Evolutionary conservation across 35 echinoderm and acorn worm genomes (phyloP), one percentile per base, ranked within the genome.

Genomic region (Apostichopus japonicus): DNA sequence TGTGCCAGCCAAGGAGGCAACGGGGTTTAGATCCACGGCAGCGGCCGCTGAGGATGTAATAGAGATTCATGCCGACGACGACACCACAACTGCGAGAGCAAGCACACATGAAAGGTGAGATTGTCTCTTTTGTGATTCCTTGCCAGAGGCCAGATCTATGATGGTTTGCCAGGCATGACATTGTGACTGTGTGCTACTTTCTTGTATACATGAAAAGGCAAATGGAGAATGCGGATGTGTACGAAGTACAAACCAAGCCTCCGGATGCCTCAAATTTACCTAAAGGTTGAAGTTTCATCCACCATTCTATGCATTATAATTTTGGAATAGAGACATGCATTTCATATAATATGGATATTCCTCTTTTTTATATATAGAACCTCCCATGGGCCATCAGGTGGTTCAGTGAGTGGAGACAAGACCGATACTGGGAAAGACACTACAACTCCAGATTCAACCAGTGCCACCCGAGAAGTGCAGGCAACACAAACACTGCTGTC

Each of bases 51-150:
- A 44, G 33, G 33, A 44, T 44, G 33, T 44, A 44, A 44, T 44
- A 44, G 33, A 75, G 71, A 75, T 75, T 75, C 15, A 75, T 75
- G 71, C 22, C 22, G 71, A 75, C 4, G 71, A 75, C 22, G 71
- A 75, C 71, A 75, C 71, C 71, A 75, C 71, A 75, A 75, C 71
- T 75, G 22, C 71, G 15, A 15, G 22, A 1, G 1, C 71, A 75
- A 75, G 71, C 71, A 75, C 71, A 23, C 71, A 75, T 75, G 1
- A 75, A 75, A 75, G 71, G 71, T 75, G 22, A 75, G 71, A 75
- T 75, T 75, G 22, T 17, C 71, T 23, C 15, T 3, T 75, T 75
- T 75, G 71, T 75, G 71, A 75, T 23, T 23, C 71, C 71, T 75
- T 75, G 15, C 71, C 71, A 75, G 71, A 23, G 71, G 71, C 71